A percentile compares a stretch with the other conserved stretches of the same genome.
These are phyloP conservation scores for Antrozous pallidus DNA, from an alignment of 2,797 vertebrate species.

Conservation along the genomic window DNA sequence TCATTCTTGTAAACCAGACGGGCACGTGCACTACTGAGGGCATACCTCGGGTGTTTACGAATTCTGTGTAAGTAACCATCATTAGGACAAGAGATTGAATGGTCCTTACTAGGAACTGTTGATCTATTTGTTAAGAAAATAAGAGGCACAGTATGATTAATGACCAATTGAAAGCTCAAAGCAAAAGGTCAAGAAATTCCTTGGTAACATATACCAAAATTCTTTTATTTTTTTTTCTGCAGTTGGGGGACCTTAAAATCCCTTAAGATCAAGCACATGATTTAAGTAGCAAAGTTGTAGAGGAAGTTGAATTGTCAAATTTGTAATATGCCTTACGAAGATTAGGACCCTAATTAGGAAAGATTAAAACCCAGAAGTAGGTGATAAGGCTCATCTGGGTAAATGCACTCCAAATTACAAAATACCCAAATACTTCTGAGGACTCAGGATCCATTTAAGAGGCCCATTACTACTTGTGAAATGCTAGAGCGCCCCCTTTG, in stretches of 20 bases:
- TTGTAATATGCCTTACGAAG: background rate
- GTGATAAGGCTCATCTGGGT: background rate
- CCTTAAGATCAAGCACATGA: background rate
- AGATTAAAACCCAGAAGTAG: background rate
- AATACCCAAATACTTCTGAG: background rate
- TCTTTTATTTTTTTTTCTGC: background rate
- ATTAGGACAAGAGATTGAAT: background rate
- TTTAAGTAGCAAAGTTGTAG: background rate
- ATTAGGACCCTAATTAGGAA: background rate
- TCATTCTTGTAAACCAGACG: background rate
- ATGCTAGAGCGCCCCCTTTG: background rate
- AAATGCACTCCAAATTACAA: background rate
- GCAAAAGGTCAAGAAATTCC: background rate
- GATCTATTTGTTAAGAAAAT: background rate
- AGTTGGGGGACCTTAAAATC: background rate
- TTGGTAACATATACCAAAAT: background rate
- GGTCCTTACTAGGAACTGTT: background rate
- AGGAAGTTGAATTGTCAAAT: background rate
- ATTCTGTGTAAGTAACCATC: background rate
- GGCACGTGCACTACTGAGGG: too few species aligned
- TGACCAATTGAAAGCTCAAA: background rate
- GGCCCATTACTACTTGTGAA: background rate
- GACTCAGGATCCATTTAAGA: background rate
- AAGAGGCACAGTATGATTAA: background rate
- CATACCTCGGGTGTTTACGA: background rate